Percentiles rank a stretch among this genome's conserved stretches.
Conservation (phyloP, 2,113 vertebrate species). For the Archilochus colubris region DNA sequence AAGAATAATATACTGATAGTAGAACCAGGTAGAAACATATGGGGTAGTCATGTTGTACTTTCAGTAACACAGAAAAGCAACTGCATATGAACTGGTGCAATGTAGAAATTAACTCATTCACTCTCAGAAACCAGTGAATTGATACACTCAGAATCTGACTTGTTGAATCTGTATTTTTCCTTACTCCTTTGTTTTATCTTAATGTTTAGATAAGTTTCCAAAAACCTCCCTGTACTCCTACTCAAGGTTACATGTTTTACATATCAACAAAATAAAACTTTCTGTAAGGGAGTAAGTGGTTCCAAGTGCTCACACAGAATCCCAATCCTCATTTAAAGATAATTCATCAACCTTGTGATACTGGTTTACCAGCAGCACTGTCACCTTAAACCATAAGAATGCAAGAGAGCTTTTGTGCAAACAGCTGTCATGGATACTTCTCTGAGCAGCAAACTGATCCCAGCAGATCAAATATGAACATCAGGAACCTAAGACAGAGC, state of each 20-base stretch:
- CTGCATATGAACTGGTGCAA: background rate
- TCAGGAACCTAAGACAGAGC: background rate
- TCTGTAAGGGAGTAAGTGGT: background rate
- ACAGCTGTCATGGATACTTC: background rate
- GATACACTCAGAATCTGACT: background rate
- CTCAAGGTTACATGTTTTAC: background rate
- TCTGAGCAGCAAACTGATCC: background rate
- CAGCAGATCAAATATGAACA: background rate
- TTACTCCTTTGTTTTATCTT: background rate
- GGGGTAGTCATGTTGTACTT: background rate
- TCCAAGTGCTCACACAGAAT: background rate
- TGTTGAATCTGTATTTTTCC: accelerated
- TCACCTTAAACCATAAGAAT: background rate
- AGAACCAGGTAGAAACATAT: background rate
- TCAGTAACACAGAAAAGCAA: background rate
- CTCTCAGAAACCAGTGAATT: background rate
- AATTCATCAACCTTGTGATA: background rate
- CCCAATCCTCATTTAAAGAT: background rate
- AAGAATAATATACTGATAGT: background rate
- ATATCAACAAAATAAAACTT: background rate
- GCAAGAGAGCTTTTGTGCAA: background rate
- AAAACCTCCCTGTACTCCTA: background rate
- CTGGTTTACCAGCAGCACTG: background rate
- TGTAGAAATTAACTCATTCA: background rate
- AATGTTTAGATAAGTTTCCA: background rate